phyloP scores from a whole-genome alignment of 2,888 invertebrate genomes.

The Lomographa bimaculata region DNA sequence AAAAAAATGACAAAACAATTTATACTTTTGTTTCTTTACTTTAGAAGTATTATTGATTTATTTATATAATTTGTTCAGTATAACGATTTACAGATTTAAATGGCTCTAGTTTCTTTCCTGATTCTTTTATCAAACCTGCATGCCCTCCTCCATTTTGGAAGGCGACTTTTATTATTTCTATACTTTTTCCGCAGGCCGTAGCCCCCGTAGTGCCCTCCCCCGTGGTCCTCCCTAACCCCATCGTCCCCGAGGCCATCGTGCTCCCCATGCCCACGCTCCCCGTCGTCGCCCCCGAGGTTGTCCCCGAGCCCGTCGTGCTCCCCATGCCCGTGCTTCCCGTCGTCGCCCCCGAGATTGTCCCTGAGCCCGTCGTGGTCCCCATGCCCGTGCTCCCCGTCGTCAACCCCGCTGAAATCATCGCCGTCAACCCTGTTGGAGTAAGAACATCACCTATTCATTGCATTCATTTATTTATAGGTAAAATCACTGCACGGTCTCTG shows the following conservation, averaged over 20 bases:
- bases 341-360: constrained; percentile 14
- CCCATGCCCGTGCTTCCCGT: constrained; percentile 28
- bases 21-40: too few relatives aligned
- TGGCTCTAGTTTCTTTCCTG: too few relatives aligned
- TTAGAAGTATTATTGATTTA: too few relatives aligned
- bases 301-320: constrained; percentile 33
- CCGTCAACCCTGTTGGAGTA: constrained; percentile 25
- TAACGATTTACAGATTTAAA: too few relatives aligned
- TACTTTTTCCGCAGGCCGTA: neutral
- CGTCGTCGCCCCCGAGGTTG: constrained; percentile 28
- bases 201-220: constrained; percentile 26
- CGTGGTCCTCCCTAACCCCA: constrained; percentile 19
- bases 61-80: too few relatives aligned
- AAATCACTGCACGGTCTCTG: too few relatives aligned
- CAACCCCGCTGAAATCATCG: constrained; percentile 33
- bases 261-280: constrained; percentile 35
- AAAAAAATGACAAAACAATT: too few relatives aligned
- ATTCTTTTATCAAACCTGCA: too few relatives aligned
- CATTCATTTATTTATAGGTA: too few relatives aligned
- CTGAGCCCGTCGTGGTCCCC: constrained; percentile 25
- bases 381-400: constrained; percentile 7
- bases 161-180: too few relatives aligned
- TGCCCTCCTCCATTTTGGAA: constrained; percentile 1
- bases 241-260: constrained; percentile 19
- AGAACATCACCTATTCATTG: too few relatives aligned